Evolutionary conservation across 2,888 invertebrate genomes (phyloP).

Genomic region (Eilema caniola): DNA sequence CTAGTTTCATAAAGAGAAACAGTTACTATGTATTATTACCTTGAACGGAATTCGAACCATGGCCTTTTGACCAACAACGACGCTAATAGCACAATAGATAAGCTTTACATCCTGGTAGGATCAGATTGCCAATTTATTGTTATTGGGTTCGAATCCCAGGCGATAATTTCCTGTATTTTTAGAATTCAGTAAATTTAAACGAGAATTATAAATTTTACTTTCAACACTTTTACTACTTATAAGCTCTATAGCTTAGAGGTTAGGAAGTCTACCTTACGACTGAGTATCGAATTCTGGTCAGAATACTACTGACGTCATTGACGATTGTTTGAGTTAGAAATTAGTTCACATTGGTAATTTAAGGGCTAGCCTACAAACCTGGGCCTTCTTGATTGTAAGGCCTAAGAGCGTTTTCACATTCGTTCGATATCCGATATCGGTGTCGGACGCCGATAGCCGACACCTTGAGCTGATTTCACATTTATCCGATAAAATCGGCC

Average conservation of each 20-base stretch:
- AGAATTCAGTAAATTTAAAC: conserved; percentile 25
- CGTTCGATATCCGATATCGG: too few relatives aligned
- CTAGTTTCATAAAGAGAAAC: conserved; percentile 36
- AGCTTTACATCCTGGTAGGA: conserved; percentile 51
- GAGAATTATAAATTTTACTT: not conserved
- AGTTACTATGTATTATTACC: conserved; percentile 38
- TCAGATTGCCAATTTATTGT: conserved; percentile 52
- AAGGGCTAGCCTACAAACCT: too few relatives aligned
- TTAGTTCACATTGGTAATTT: too few relatives aligned
- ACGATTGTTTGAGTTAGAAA: too few relatives aligned
- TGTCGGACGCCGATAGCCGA: too few relatives aligned
- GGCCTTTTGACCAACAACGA: conserved; percentile 47
- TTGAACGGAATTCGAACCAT: conserved; percentile 49
- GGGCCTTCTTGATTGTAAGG: too few relatives aligned
- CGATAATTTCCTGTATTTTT: conserved; percentile 42
- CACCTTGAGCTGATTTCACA: too few relatives aligned
- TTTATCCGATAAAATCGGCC: too few relatives aligned
- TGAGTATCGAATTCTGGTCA: too few relatives aligned
- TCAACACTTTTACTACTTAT: not conserved
- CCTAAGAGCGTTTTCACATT: too few relatives aligned
- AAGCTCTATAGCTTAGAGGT: not conserved
- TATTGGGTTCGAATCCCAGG: conserved; percentile 40
- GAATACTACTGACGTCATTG: too few relatives aligned
- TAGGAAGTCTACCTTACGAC: too few relatives aligned
- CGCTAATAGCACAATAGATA: conserved; percentile 53